Conservation (phyloP, 2,888 invertebrate genomes). For the Drosophila neoperkinsi region DNA sequence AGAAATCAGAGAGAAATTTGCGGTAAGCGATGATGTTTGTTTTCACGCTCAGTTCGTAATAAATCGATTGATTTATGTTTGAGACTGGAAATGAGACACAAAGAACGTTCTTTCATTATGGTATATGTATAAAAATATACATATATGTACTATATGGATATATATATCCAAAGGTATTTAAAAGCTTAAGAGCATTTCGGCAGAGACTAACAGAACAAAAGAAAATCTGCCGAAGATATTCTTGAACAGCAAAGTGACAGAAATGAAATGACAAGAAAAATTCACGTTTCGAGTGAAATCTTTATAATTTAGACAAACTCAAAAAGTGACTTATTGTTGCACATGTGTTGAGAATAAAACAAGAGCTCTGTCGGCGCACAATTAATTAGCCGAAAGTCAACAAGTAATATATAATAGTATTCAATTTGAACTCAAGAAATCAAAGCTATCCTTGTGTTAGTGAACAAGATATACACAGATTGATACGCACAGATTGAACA, state of each 20-base stretch:
- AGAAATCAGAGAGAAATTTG: conserved; percentile 6
- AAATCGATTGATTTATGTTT: conserved; percentile 12
- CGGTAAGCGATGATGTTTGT: conserved; percentile 3
- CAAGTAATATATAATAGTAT: background rate
- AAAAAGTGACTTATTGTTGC: background rate
- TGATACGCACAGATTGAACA: background rate
- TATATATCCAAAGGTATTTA: background rate
- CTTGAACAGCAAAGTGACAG: background rate
- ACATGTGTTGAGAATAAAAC: background rate
- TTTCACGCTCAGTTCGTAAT: conserved; percentile 6
- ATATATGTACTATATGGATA: background rate
- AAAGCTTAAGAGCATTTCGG: background rate
- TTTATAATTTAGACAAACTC: background rate
- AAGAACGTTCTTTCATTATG: background rate
- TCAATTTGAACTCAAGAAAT: background rate
- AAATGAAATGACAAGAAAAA: background rate
- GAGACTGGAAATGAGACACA: background rate
- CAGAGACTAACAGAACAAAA: background rate
- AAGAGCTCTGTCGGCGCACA: background rate
- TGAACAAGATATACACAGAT: background rate
- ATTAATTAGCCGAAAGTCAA: background rate
- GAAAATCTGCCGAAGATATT: background rate
- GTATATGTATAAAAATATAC: background rate
- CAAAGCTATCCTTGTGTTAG: background rate
- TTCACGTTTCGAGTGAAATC: background rate